These are phyloP conservation scores for Clarias fuscus DNA, from an alignment of 2,797 vertebrate species.

Conservation along the genomic window DNA sequence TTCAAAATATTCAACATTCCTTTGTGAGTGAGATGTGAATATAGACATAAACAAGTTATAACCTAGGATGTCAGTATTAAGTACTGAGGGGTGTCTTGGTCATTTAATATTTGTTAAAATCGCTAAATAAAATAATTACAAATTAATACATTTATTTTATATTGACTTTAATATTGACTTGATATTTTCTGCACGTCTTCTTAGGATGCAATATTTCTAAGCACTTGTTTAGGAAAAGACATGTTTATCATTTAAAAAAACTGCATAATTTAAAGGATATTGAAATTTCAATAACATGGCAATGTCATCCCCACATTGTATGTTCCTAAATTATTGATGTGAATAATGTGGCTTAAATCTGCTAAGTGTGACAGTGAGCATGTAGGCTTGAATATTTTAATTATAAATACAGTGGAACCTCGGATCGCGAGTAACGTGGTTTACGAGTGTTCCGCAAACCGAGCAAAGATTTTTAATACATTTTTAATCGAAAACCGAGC, in stretches of 20 bases:
- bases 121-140: no score
- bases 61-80: not conserved
- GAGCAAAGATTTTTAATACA: no score
- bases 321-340: not conserved
- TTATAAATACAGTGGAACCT: not conserved
- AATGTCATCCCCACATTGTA: not conserved
- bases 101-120: not conserved
- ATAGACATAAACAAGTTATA: not conserved
- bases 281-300: not conserved
- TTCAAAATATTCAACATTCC: not conserved
- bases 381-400: not conserved
- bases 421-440: no score
- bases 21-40: not conserved
- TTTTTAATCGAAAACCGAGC: no score
- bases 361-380: not conserved
- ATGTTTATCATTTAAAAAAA: not conserved
- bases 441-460: no score
- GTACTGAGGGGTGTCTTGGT: not conserved
- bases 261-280: not conserved
- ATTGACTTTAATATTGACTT: no score
- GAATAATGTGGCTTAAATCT: not conserved
- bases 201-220: slow-evolving; percentile 15
- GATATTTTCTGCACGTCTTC: not conserved
- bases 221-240: not conserved
- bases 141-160: no score